Evolutionary conservation across 1,140 invertebrate genomes (phyloP), one percentile per base, ranked within the genome.

Genomic region (Zaprionus ornatus): DNA sequence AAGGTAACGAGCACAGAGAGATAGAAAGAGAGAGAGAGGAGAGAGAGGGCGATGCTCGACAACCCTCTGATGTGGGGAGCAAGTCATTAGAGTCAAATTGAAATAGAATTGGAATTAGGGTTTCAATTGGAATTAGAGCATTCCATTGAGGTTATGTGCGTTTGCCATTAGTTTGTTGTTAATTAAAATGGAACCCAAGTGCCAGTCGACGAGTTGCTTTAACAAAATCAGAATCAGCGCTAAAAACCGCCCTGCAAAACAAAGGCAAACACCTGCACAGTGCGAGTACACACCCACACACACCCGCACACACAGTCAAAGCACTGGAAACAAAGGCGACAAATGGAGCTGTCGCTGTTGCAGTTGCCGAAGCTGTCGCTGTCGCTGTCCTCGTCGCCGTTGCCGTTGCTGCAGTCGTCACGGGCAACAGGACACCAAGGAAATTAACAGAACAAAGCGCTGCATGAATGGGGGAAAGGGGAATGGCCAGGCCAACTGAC

Each of bases 131-230:
- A 75, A 75, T 45, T 67, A 57, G 60, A 66, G 54, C 55, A 65
- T 67, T 60, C 52, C 64, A 52, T 23, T 40, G 50, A 23, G 63
- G 45, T 48, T 79, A 78, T 83, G 61, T 77, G 77, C 74, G 74
- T 67, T 87, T 88, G 74, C 78, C 78, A 88, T 88, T 88, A 88
- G 84, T 88, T 88, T 77, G 85, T 88, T 88, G 85, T 88, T 88
- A 88, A 88, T 88, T 88, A 88, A 88, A 88, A 84, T 84, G 85
- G 78, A 81, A 59, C 77, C 67, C 74, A 88, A 88, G 80, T 84
- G 81, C 74, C 61, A 74, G 77, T 56, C 77, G 83, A 74, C 77
- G 79, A 77, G 76, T 66, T 52, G 56, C 71, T 74, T 40, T 42
- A 54, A 76, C 60, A 66, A 79, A 84, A 83, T 88, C 78, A 73